Percentiles rank a stretch among this genome's conserved stretches.
phyloP scores from a whole-genome alignment of 2,113 vertebrate species.

The Stegastes partitus region DNA sequence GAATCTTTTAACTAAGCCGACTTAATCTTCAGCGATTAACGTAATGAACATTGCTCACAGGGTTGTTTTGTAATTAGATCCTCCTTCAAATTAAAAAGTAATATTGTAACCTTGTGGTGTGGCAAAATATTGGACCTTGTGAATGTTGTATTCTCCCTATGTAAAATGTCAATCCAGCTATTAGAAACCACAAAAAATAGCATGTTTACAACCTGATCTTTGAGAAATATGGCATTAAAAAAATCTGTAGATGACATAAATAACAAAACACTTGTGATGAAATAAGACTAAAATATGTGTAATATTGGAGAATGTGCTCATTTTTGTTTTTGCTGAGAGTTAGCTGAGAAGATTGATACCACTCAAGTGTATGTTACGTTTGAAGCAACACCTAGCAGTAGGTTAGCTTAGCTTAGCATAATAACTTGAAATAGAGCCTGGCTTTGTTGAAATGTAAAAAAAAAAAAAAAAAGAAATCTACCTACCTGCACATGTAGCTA shows the following conservation, averaged over 20 bases:
- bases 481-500: background rate
- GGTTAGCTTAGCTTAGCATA: background rate
- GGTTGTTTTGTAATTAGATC: constrained; percentile 49
- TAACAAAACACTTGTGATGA: too few species aligned
- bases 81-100: constrained; percentile 37
- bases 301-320: background rate
- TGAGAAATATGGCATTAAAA: background rate
- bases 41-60: constrained; percentile 56
- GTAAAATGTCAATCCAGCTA: too few species aligned
- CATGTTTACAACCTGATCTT: background rate
- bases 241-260: background rate
- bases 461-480: too few species aligned
- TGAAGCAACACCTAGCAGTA: background rate
- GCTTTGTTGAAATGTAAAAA: background rate
- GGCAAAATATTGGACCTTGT: constrained; percentile 17
- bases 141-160: background rate
- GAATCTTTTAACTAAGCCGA: constrained; percentile 44
- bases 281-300: background rate
- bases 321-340: background rate
- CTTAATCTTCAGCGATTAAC: constrained; percentile 63
- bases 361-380: background rate
- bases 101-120: constrained; percentile 15
- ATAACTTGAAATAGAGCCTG: background rate
- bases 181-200: background rate
- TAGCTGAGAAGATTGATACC: background rate